Base-by-base conservation (phyloP, 2,113 vertebrate genomes). In the Corythoichthys haematopterus region DNA sequence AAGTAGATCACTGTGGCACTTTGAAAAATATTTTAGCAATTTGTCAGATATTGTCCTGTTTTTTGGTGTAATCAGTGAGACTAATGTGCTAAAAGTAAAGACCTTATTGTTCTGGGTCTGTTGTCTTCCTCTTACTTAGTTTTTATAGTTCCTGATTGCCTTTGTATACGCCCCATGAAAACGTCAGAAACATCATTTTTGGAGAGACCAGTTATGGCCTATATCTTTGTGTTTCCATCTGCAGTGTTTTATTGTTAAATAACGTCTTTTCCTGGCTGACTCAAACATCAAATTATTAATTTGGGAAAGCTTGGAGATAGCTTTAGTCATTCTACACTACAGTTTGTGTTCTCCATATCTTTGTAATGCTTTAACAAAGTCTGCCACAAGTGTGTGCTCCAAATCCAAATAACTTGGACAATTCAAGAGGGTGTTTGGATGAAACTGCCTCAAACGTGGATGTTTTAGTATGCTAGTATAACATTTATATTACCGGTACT, bases 331-430 rank as follows among this genome's bases (percentile, higher is more conserved):
- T 89, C 78, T 84, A 90, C 81, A 88, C 78, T 84, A 90, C 81
- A 88, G 75, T 89, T 91, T 92, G 90, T 92, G 93, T 93, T 93
- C 72, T 88, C 67, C 87, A 89, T 85, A 82, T 91, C 89, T 91
- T 87, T 90, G 89, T 92, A 88, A 88, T 90, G 86, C 91, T 91
- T 92, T 93, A 90, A 91, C 88, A 88, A 92, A 90, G 94, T 95
- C 94, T 95, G 95, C 95, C 95, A 94, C 91, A 93, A 94, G 94
- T 94, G 93, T 95, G 94, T 94, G 95, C 94, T 95, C 93, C 94
- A 93, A 93, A 96, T 94, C 93, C 91, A 91, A 93, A 91, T 91
- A 92, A 93, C 92, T 92, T 93, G 94, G 91, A 93, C 94, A 89
- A 92, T 87, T 94, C 92, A 89, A 90, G 87, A 77, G 88, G 94